Evolutionary conservation across 2,888 invertebrate genomes (phyloP).

Genomic region (Dusona sp.): DNA sequence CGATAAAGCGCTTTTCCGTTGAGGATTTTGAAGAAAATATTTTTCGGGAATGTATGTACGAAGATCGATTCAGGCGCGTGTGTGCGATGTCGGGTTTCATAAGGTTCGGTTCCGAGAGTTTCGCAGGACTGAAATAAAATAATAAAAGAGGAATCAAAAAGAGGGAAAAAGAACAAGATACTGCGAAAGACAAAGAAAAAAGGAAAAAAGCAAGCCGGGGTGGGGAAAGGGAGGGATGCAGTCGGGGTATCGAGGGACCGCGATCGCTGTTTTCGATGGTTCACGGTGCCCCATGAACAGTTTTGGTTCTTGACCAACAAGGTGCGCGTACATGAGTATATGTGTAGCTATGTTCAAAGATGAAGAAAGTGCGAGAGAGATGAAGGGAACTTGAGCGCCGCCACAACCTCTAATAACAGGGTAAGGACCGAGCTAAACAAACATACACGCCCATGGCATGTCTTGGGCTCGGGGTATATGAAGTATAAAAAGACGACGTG

Average conservation of each 20-base stretch:
- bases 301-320: conserved; percentile 46
- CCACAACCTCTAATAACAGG: conserved; percentile 82
- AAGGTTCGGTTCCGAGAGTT: conserved; percentile 35
- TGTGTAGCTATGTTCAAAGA: background rate
- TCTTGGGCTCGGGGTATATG: conserved; percentile 75
- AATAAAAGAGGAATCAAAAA: conserved; percentile 15
- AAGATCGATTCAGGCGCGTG: background rate
- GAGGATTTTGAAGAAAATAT: conserved; percentile 4
- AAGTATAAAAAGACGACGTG: conserved; percentile 53
- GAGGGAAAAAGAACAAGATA: conserved; percentile 49
- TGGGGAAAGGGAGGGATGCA: conserved; percentile 32
- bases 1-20: background rate
- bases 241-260: conserved; percentile 36
- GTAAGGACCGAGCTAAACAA: conserved; percentile 83
- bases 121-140: conserved; percentile 37
- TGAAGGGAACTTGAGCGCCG: conserved; percentile 72
- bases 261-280: conserved; percentile 51
- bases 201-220: conserved; percentile 51
- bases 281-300: conserved; percentile 68
- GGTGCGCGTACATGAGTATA: background rate
- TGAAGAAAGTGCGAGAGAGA: conserved; percentile 52
- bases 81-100: background rate
- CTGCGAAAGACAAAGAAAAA: conserved; percentile 14
- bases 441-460: conserved; percentile 84
- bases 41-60: background rate